Evolutionary conservation across 1,140 invertebrate genomes (phyloP), one percentile per base, ranked within the genome.

Genomic region (Mya arenaria): DNA sequence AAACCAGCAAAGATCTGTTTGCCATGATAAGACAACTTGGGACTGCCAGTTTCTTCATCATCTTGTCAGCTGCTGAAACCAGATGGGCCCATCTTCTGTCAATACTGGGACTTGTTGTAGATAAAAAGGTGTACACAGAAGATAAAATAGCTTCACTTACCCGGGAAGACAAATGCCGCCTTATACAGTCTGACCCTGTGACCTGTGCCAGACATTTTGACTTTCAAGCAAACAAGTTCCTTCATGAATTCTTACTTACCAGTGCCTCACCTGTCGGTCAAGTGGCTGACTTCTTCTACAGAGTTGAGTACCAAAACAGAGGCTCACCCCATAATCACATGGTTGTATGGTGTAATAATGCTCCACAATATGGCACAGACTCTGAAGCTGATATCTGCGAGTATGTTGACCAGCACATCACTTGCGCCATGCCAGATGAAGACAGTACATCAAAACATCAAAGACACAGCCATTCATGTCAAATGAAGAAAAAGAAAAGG

Each of bases 281-380:
- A 78, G 63, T 87, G 5, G 34, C 19, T 39, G 86, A 88, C 84
- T 84, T 68, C 34, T 85, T 85, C 71, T 90, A 86, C 72, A 80
- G 90, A 56, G 90, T 93, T 66, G 91, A 93, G 81, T 93, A 92
- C 82, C 92, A 93, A 80, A 90, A 93, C 68, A 86, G 92, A 23
- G 92, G 93, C 8, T 90, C 86, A 72, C 92, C 93, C 17, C 93
- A 93, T 86, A 71, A 92, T 17, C 92, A 94, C 75, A 87, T 91
- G 48, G 75, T 94, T 2, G 52, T 91, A 25, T 93, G 92, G 91
- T 73, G 92, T 6, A 81, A 91, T 82, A 84, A 91, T 88, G 77
- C 88, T 56, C 92, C 92, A 44, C 41, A 37, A 39, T 90, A 83
- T 72, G 58, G 71, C 17, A 39, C 77, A 80, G 32, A 66, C 44